Conservation (phyloP, 37 sponge, comb jelly and placozoan genomes). For the Cliona cf. orientalis region DNA sequence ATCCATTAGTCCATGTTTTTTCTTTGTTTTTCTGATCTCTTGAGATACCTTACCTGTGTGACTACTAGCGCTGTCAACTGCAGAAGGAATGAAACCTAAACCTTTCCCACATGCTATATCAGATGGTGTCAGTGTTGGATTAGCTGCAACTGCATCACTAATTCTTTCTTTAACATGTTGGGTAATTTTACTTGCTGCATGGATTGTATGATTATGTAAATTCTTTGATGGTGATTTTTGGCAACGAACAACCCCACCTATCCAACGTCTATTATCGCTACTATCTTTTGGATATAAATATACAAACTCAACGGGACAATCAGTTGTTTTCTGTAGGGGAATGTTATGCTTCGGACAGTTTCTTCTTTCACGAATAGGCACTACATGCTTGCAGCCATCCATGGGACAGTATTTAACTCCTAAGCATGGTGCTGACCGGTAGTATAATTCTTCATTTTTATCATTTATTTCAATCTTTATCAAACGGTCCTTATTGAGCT, state of each 20-base stretch:
- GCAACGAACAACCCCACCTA: conserved; percentile 11
- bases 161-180: conserved; percentile 1
- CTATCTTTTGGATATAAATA: too few relatives aligned
- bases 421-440: conserved; percentile 8
- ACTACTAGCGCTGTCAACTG: conserved; percentile 2
- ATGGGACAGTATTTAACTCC: background rate
- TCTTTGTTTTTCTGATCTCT: background rate
- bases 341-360: conserved; percentile 1
- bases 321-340: conserved; percentile 3
- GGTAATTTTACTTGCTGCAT: conserved; percentile 18
- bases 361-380: conserved; percentile 1
- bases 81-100: conserved; percentile 9
- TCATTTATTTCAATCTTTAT: conserved; percentile 16
- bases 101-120: conserved; percentile 11
- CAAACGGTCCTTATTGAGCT: conserved; percentile 4
- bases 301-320: conserved; percentile 16
- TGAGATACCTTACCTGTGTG: conserved; percentile 3
- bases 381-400: conserved; percentile 4
- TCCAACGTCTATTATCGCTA: too few relatives aligned
- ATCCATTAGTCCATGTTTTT: background rate
- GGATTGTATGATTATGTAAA: conserved; percentile 21
- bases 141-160: background rate
- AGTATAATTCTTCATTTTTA: background rate
- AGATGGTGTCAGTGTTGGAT: conserved; percentile 9
- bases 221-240: background rate